Evolutionary conservation across 2,797 vertebrate genomes (phyloP), one percentile per base, ranked within the genome.

Genomic region (Chaenodraco wilsoni): DNA sequence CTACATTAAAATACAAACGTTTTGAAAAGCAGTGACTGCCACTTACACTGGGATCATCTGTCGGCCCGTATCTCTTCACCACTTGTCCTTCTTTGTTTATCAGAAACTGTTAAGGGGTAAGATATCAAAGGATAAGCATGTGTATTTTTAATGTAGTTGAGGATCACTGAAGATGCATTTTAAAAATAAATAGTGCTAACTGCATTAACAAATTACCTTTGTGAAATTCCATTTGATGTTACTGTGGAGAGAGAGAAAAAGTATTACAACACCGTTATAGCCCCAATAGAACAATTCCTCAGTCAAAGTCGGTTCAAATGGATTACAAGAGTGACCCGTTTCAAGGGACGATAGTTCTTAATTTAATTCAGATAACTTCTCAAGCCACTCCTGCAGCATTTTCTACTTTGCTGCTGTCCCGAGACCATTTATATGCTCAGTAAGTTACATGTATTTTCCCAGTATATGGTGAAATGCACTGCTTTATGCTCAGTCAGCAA

Each of bases 151-250:
- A 64, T 12, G 19, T 3, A 11, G 10, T 2, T 60, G 12, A 31
- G 9, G 19, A 5, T 31, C 2, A 44, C 7, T n/a, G 1, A 62
- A n/a, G 9, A 49, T 43, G 17, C 19, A 3, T 9, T 1, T 51
- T 15, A 40, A 50, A 63, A 37, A 9, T 0, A 3, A 0, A 13
- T 0, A 27, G 5, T 51, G 4, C 0, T 0, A 55, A 62, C 0
- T 23, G 13, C 3, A 37, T 50, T 3, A 55, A 9, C 1, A 21
- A 23, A 33, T 85, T 94, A 99, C 98, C 97, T 99, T 99, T 6
- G 97, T 97, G 89, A 99, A 99, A 84, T 99, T 99, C 98, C 98
- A 99, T 40, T 99, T 99, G 84, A 99, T 98, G 82, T 80, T 89
- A 76, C 95, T 95, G 84, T 76, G 10, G 7, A 3, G 3, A 74